Conservation (phyloP, 2,888 invertebrate species). For the Byasa hedistus region DNA sequence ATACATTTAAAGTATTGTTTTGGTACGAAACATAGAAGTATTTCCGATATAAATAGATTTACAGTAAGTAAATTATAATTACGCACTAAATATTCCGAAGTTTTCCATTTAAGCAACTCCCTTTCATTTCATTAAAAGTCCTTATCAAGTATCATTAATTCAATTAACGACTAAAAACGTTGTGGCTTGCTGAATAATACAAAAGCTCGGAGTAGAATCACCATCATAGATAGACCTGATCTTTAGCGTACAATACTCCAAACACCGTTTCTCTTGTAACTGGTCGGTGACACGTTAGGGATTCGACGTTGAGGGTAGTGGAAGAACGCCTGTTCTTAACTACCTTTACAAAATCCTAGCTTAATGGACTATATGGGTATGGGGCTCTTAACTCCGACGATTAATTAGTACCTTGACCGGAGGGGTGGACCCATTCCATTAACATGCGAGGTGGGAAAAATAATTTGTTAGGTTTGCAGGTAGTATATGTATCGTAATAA, state of each 20-base stretch:
- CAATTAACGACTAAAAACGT: slow-evolving; percentile 68
- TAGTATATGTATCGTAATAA: neutral
- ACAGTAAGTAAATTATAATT: too few species aligned
- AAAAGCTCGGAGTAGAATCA: slow-evolving; percentile 52
- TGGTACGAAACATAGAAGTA: neutral
- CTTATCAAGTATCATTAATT: slow-evolving; percentile 75
- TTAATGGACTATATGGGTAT: slow-evolving; percentile 70
- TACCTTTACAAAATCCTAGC: slow-evolving; percentile 56
- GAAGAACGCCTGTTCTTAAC: slow-evolving; percentile 66
- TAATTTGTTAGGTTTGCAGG: slow-evolving; percentile 34
- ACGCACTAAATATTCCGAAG: too few species aligned
- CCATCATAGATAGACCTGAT: slow-evolving; percentile 45
- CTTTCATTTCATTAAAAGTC: slow-evolving; percentile 62
- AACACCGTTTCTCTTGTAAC: slow-evolving; percentile 29
- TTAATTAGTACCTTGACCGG: slow-evolving; percentile 68
- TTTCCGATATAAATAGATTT: too few species aligned
- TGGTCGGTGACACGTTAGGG: slow-evolving; percentile 60
- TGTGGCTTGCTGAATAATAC: slow-evolving; percentile 69
- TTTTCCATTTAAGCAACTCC: slow-evolving; percentile 5
- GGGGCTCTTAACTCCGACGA: slow-evolving; percentile 53
- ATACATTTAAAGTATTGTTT: neutral
- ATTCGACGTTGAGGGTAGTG: slow-evolving; percentile 60
- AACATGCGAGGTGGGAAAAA: slow-evolving; percentile 35
- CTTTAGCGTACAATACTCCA: slow-evolving; percentile 17
- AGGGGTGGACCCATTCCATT: slow-evolving; percentile 41